These are phyloP conservation scores for Cephonodes hylas DNA, from an alignment of 2,888 invertebrate genomes.

Conservation along the genomic window DNA sequence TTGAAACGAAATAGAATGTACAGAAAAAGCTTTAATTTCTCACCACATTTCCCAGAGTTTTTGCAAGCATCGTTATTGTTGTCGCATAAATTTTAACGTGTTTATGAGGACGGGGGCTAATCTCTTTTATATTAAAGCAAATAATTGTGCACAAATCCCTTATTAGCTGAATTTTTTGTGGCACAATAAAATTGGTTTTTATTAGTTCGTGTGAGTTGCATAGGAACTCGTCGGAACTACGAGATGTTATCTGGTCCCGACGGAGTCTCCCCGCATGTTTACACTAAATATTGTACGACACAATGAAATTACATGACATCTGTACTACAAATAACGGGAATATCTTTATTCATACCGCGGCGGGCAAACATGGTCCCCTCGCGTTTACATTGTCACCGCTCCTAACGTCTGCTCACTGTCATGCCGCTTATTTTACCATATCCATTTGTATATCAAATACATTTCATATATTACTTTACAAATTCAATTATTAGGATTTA, in stretches of 20 bases:
- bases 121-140: conserved; percentile 65
- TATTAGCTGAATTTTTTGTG: conserved; percentile 61
- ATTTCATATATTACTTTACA: neutral
- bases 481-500: neutral
- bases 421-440: conserved; percentile 37
- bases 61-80: conserved; percentile 26
- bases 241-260: conserved; percentile 71
- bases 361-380: conserved; percentile 72
- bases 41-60: neutral
- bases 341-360: conserved; percentile 80
- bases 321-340: conserved; percentile 80
- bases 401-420: conserved; percentile 72
- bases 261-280: conserved; percentile 73
- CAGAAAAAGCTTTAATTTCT: conserved; percentile 10
- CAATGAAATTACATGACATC: conserved; percentile 82
- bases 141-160: conserved; percentile 67
- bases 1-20: neutral
- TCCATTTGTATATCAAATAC: conserved; percentile 15
- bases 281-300: conserved; percentile 79
- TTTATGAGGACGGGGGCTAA: conserved; percentile 61
- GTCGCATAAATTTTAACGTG: conserved; percentile 43
- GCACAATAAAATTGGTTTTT: conserved; percentile 63
- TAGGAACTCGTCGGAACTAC: conserved; percentile 51
- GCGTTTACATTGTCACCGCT: conserved; percentile 59
- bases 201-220: conserved; percentile 52